phyloP scores from a whole-genome alignment of 2,888 invertebrate genomes.

The Lamellibrachia columna region DNA sequence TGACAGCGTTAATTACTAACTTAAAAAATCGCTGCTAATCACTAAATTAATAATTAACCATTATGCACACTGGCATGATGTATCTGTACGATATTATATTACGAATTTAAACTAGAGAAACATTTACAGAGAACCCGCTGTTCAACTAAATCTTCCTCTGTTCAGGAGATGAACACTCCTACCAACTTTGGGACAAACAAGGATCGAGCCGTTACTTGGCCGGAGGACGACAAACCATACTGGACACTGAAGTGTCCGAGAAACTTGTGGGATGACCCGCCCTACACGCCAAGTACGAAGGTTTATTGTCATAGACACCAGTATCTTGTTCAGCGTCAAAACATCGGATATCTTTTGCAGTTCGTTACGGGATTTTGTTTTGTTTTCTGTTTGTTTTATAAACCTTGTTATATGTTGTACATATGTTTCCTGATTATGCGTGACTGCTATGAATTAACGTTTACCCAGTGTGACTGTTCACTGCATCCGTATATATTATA shows the following conservation, averaged over 20 bases:
- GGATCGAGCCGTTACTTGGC: conserved; percentile 61
- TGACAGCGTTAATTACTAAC: background rate
- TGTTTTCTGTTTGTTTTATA: too few species aligned
- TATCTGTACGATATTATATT: too few species aligned
- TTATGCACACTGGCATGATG: background rate
- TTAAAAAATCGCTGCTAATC: background rate
- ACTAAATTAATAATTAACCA: background rate
- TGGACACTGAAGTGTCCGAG: conserved; percentile 61
- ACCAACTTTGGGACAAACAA: conserved; percentile 66
- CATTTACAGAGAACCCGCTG: background rate
- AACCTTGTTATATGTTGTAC: too few species aligned
- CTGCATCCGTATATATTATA: conserved; percentile 14
- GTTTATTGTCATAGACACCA: background rate
- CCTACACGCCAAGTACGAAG: conserved; percentile 58
- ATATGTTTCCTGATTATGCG: too few species aligned
- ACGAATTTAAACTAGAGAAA: background rate
- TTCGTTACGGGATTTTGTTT: background rate
- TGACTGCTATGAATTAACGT: too few species aligned
- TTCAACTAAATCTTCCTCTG: background rate
- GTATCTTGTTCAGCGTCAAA: background rate
- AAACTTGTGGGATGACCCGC: conserved; percentile 54
- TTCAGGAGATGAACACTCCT: conserved; percentile 67
- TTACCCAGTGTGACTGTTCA: background rate
- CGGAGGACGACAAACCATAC: conserved; percentile 51
- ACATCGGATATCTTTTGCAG: background rate